Conservation (phyloP, 1,140 invertebrate genomes). For the Portunus trituberculatus region DNA sequence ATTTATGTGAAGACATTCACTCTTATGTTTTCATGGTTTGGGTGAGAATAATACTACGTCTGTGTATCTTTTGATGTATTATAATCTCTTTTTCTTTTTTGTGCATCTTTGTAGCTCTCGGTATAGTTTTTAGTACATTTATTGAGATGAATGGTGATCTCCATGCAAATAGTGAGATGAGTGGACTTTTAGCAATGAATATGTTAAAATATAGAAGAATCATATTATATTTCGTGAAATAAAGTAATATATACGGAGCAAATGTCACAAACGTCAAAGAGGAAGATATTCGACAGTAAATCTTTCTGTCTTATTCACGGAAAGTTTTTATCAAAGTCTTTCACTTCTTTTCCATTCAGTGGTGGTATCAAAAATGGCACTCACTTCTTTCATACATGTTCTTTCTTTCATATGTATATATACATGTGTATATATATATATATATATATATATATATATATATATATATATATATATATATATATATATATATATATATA, state of each 20-base stretch:
- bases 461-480: constrained; percentile 37
- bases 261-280: too few relatives aligned
- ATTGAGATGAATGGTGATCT: background rate
- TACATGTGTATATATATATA: background rate
- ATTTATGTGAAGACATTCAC: too few relatives aligned
- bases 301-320: too few relatives aligned
- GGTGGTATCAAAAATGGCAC: background rate
- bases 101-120: background rate
- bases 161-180: background rate
- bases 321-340: background rate
- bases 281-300: too few relatives aligned
- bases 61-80: background rate
- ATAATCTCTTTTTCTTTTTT: background rate
- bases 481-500: constrained; percentile 32
- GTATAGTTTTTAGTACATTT: background rate
- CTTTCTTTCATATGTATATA: background rate
- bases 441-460: constrained; percentile 30
- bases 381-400: background rate
- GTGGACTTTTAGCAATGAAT: background rate
- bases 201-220: background rate
- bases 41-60: background rate
- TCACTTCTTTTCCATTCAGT: background rate
- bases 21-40: too few relatives aligned
- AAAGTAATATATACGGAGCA: background rate
- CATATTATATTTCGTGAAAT: background rate